A percentile compares a stretch with the other conserved stretches of the same genome.
Evolutionary conservation across 2,888 invertebrate genomes (phyloP).

Genomic region (Willowsia nigromaculata): DNA sequence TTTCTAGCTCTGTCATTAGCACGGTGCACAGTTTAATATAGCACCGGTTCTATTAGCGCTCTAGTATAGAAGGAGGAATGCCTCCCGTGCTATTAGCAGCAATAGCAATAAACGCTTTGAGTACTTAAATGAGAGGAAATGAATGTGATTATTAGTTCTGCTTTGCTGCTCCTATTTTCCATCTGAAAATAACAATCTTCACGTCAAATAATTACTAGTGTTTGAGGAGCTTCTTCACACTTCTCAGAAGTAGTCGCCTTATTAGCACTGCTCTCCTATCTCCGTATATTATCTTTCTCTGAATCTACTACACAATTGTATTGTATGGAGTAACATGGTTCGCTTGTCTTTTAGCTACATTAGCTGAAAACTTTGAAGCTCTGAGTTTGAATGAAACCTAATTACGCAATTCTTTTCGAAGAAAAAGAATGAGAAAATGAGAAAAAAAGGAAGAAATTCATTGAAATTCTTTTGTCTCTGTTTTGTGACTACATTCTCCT

Average conservation of each 20-base stretch:
- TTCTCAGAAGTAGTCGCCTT: slow-evolving; percentile 42
- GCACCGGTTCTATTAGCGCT: too few relatives aligned
- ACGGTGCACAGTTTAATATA: too few relatives aligned
- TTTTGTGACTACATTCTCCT: not conserved
- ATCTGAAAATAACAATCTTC: slow-evolving; percentile 65
- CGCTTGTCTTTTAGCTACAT: not conserved
- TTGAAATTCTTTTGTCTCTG: slow-evolving; percentile 62
- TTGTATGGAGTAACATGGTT: not conserved
- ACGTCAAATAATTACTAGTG: slow-evolving; percentile 63
- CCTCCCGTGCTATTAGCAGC: not conserved
- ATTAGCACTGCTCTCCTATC: slow-evolving; percentile 6
- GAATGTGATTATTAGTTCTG: slow-evolving; percentile 72
- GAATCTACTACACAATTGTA: not conserved
- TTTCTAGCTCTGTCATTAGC: too few relatives aligned
- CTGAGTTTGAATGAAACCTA: slow-evolving; percentile 62
- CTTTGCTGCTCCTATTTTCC: slow-evolving; percentile 65
- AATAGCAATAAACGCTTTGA: slow-evolving; percentile 9
- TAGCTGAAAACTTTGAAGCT: not conserved
- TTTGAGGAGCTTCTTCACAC: slow-evolving; percentile 67
- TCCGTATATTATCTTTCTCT: not conserved
- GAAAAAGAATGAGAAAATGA: slow-evolving; percentile 12
- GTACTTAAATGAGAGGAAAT: slow-evolving; percentile 64
- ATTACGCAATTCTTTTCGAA: slow-evolving; percentile 55
- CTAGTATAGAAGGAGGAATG: not conserved
- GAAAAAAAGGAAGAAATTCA: slow-evolving; percentile 41